Evolutionary conservation across 1,140 invertebrate species (phyloP), one percentile per base, ranked within the genome.

Genomic region (Drosophila tsacasi): DNA sequence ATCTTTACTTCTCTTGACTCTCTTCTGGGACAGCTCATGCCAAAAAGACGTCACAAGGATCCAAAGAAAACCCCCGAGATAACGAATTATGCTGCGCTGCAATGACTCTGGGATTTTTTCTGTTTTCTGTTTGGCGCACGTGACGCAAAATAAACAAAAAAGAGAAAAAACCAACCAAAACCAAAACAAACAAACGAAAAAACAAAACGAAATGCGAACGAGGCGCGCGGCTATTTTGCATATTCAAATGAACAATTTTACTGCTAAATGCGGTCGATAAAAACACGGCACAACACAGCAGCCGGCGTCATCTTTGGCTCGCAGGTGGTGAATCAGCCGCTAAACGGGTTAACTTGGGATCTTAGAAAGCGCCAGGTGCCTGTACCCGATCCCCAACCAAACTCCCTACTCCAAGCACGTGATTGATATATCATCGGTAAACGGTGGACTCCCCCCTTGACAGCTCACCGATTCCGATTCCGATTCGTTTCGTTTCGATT

Each of bases 171-270:
- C 32, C 23, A 35, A 47, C 25, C n/a, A 17, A 37, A 77, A 52
- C 54, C 71, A 37, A 35, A 30, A 49, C 49, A 65, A 49, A 57
- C 55, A 68, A 60, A 62, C 58, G 40, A 79, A 75, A 79, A 57
- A 78, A 57, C 35, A 78, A 77, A 78, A 64, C 76, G 67, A 78
- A 79, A 79, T 60, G 50, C 61, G 44, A 64, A 57, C 54, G 42
- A 79, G 74, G 63, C 81, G 81, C 62, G 67, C 44, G 66, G 74
- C 83, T 87, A 84, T 87, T 86, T 87, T 68, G 83, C 83, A 87
- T 87, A 89, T 84, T 89, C 65, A 67, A 87, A 77, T 74, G 39
- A 74, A 87, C 67, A 67, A 89, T 74, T 87, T 79, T 68, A 71
- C 44, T 60, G 64, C 46, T 55, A 65, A 76, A 83, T 72, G 54